Evolutionary conservation across 2,888 invertebrate species (phyloP).

Genomic region (Blastobasis adustella): DNA sequence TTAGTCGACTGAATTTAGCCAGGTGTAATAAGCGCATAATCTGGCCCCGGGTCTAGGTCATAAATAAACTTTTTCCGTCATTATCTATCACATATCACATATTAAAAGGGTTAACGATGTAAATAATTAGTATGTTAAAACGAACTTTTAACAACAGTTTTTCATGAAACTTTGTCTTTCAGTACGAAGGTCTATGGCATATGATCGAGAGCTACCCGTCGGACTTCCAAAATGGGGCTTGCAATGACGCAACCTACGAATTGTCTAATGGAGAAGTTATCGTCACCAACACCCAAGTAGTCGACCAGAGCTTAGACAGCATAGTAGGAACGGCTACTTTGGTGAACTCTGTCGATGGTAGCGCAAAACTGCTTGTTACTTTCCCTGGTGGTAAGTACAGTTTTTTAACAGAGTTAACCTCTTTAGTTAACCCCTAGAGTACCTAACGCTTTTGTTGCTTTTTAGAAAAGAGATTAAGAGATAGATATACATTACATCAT

Average conservation of each 20-base stretch:
- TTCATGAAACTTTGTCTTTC: conserved; percentile 4
- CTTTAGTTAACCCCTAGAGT: too few relatives aligned
- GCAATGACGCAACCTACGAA: conserved; percentile 38
- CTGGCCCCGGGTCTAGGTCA: too few relatives aligned
- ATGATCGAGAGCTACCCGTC: conserved; percentile 42
- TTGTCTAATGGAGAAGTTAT: conserved; percentile 22
- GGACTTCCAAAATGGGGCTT: conserved; percentile 38
- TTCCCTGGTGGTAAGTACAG: conserved; percentile 55
- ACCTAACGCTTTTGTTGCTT: too few relatives aligned
- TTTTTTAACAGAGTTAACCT: too few relatives aligned
- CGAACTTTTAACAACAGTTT: conserved; percentile 1
- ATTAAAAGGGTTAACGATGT: too few relatives aligned
- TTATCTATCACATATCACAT: too few relatives aligned
- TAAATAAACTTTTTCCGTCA: too few relatives aligned
- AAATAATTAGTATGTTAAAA: too few relatives aligned
- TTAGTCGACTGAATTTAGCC: too few relatives aligned
- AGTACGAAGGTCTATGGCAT: conserved; percentile 38
- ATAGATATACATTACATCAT: too few relatives aligned
- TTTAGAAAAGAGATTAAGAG: too few relatives aligned
- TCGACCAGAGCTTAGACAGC: conserved; percentile 26
- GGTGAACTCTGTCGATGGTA: conserved; percentile 68
- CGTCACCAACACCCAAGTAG: conserved; percentile 42
- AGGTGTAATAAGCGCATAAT: too few relatives aligned
- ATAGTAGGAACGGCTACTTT: conserved; percentile 35
- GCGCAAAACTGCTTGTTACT: conserved; percentile 75